Conservation (phyloP, 2,888 invertebrate species). For the Busseola fusca region DNA sequence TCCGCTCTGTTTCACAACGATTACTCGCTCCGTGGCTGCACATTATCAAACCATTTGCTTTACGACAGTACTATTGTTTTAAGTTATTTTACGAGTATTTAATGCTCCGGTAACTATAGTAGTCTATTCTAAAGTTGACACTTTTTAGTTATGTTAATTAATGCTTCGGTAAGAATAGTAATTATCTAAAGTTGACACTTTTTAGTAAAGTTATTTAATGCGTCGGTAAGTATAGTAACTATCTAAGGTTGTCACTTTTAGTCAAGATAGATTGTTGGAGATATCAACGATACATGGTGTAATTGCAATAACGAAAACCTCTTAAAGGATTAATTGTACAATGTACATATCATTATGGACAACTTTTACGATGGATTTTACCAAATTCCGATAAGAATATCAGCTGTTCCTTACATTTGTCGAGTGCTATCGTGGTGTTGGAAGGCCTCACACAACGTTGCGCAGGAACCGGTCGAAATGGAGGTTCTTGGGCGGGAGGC, state of each 20-base stretch:
- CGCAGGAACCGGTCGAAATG: too few species aligned
- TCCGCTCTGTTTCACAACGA: slow-evolving; percentile 61
- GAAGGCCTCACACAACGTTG: too few species aligned
- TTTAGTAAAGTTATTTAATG: slow-evolving; percentile 19
- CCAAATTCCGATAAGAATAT: background rate
- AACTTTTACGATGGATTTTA: background rate
- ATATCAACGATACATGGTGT: background rate
- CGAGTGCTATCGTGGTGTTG: background rate
- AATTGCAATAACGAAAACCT: background rate
- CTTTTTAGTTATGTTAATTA: slow-evolving; percentile 8
- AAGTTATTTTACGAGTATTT: slow-evolving; percentile 17
- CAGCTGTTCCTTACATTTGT: background rate
- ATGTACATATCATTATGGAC: background rate
- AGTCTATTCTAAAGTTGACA: slow-evolving; percentile 12
- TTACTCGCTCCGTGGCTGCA: slow-evolving; percentile 48
- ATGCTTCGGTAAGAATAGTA: slow-evolving; percentile 22
- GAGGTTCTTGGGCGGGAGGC: too few species aligned
- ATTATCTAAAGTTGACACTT: slow-evolving; percentile 9
- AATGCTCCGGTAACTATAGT: slow-evolving; percentile 24
- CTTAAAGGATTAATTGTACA: background rate
- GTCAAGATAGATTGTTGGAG: background rate
- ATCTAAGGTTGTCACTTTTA: slow-evolving; percentile 7
- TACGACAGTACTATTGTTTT: background rate
- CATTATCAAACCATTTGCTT: slow-evolving; percentile 40
- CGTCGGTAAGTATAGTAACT: slow-evolving; percentile 9